Evolutionary conservation across 2,888 invertebrate species (phyloP).

Genomic region (Microctonus aethiopoides): DNA sequence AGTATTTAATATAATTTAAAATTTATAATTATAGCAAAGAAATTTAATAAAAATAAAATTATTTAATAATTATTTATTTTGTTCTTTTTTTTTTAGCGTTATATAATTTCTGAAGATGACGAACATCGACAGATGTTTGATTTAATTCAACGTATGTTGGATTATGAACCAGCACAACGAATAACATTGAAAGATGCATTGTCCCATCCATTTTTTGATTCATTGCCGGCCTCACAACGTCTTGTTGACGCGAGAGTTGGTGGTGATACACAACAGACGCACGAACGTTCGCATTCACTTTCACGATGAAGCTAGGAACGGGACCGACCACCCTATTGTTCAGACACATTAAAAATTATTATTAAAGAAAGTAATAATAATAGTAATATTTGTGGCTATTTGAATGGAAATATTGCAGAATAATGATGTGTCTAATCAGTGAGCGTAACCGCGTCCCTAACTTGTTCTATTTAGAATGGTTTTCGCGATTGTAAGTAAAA

Average conservation of each 20-base stretch:
- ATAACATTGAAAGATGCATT: slow-evolving; percentile 90
- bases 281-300: slow-evolving; percentile 78
- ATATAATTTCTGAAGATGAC: slow-evolving; percentile 86
- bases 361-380: background rate
- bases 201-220: slow-evolving; percentile 92
- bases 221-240: slow-evolving; percentile 82
- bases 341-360: slow-evolving; percentile 52
- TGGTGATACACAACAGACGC: slow-evolving; percentile 69
- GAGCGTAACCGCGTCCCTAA: slow-evolving; percentile 59
- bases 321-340: slow-evolving; percentile 60
- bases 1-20: slow-evolving; percentile 63
- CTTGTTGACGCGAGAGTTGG: slow-evolving; percentile 71
- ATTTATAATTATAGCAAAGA: background rate
- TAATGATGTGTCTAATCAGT: slow-evolving; percentile 56
- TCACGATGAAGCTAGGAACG: slow-evolving; percentile 74
- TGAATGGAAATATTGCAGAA: background rate
- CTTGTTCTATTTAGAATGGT: slow-evolving; percentile 39
- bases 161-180: slow-evolving; percentile 93
- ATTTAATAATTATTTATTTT: background rate
- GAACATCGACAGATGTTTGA: slow-evolving; percentile 96
- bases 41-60: background rate
- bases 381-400: background rate
- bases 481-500: slow-evolving; percentile 44
- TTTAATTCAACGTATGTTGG: slow-evolving; percentile 94
- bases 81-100: slow-evolving; percentile 76